These are phyloP conservation scores for Laticauda laticaudata DNA, from an alignment of 2,113 vertebrate genomes.

Conservation along the genomic window DNA sequence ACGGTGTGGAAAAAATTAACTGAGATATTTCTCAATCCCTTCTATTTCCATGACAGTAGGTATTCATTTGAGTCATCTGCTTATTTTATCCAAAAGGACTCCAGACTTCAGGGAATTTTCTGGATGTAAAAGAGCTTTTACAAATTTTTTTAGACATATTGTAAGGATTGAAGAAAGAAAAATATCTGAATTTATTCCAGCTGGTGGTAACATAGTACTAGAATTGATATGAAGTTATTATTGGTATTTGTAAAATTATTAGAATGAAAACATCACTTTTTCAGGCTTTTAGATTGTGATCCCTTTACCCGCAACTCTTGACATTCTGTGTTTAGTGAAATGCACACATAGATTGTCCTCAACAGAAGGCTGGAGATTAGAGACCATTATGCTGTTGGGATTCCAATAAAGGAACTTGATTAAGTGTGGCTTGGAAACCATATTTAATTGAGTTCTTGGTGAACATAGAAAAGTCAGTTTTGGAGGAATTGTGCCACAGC, in stretches of 20 bases:
- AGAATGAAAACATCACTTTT: not conserved
- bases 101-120: conserved; percentile 46
- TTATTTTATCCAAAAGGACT: conserved; percentile 51
- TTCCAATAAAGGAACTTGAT: not conserved
- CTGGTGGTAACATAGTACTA: not conserved
- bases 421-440: not conserved
- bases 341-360: not conserved
- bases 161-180: conserved; percentile 26
- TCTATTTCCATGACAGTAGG: conserved; percentile 35
- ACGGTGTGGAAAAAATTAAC: not conserved
- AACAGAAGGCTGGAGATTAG: not conserved
- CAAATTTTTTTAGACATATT: conserved; percentile 31
- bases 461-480: not conserved
- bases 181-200: conserved; percentile 31
- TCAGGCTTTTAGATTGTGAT: not conserved
- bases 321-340: not conserved
- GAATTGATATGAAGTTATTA: not conserved
- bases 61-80: conserved; percentile 33
- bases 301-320: not conserved
- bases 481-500: not conserved
- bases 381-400: not conserved
- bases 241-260: not conserved
- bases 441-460: not conserved
- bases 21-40: not conserved
- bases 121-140: conserved; percentile 34